These are phyloP conservation scores for Crenuchus spilurus DNA, from an alignment of 2,797 vertebrate genomes.

Conservation along the genomic window DNA sequence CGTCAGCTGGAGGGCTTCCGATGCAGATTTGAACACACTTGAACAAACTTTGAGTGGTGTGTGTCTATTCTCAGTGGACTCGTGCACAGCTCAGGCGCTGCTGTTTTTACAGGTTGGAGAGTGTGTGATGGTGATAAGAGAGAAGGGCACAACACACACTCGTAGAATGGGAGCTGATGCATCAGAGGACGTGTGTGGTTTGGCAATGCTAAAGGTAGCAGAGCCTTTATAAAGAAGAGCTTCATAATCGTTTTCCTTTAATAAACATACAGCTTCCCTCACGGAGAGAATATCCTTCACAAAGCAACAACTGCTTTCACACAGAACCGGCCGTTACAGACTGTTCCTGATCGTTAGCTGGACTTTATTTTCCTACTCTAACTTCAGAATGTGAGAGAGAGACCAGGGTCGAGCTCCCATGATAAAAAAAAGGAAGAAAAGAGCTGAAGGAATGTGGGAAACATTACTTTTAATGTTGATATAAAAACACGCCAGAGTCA, in stretches of 20 bases:
- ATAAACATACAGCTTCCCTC: background rate
- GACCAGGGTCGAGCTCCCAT: constrained; percentile 7
- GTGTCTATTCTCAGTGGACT: background rate
- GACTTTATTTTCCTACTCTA: background rate
- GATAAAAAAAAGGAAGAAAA: constrained; percentile 3
- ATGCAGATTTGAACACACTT: background rate
- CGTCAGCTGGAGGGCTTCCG: constrained; percentile 9
- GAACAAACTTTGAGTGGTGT: background rate
- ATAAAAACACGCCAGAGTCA: constrained; percentile 42
- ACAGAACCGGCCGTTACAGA: background rate
- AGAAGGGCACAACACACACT: background rate
- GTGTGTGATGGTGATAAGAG: background rate
- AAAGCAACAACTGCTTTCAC: constrained; percentile 2
- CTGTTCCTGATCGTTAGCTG: background rate
- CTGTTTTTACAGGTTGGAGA: constrained; percentile 33
- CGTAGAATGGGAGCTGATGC: background rate
- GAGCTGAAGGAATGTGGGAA: constrained; percentile 12
- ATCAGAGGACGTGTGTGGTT: background rate
- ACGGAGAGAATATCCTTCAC: background rate
- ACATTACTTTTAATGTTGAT: constrained; percentile 6
- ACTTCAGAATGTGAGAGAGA: constrained; percentile 1
- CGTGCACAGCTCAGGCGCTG: background rate
- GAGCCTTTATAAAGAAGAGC: background rate
- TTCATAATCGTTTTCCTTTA: constrained; percentile 18
- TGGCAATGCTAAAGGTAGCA: background rate